Conservation (phyloP, 2,888 invertebrate species). For the Leuctra nigra region DNA sequence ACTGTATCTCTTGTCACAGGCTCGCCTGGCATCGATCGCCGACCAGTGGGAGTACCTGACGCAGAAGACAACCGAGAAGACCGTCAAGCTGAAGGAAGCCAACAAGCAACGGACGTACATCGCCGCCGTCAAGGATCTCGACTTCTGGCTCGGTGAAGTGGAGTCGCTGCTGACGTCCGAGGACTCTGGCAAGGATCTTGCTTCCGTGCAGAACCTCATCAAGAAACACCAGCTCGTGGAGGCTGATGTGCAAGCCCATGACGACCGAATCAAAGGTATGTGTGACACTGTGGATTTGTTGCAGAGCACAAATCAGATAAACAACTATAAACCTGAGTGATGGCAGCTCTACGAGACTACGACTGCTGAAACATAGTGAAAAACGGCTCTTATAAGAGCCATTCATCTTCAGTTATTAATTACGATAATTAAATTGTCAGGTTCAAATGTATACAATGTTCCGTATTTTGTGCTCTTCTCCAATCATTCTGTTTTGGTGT, state of each 20-base stretch:
- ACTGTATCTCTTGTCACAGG: conserved; percentile 38
- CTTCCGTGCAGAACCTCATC: conserved; percentile 97
- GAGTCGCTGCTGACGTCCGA: conserved; percentile 92
- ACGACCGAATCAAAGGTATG: conserved; percentile 79
- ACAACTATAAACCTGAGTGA: too few species aligned
- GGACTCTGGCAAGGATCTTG: conserved; percentile 96
- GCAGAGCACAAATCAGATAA: too few species aligned
- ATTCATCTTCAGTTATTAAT: too few species aligned
- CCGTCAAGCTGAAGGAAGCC: conserved; percentile 95
- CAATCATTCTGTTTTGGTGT: too few species aligned
- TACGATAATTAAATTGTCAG: too few species aligned
- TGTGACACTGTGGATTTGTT: too few species aligned
- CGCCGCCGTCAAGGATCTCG: conserved; percentile 98
- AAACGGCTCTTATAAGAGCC: too few species aligned
- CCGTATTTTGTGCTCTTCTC: too few species aligned
- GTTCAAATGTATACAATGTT: too few species aligned
- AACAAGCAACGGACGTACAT: conserved; percentile 99
- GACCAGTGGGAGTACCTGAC: conserved; percentile 99
- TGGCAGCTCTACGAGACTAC: too few species aligned
- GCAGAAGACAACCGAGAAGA: conserved; percentile 97
- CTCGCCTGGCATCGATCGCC: conserved; percentile 81
- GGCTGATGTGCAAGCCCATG: conserved; percentile 95
- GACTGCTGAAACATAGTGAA: too few species aligned
- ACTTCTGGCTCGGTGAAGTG: conserved; percentile 99
- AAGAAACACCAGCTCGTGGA: conserved; percentile 98